Evolutionary conservation across 2,113 vertebrate species (phyloP), one percentile per base, ranked within the genome.

Genomic region (Todiramphus saurophagus): DNA sequence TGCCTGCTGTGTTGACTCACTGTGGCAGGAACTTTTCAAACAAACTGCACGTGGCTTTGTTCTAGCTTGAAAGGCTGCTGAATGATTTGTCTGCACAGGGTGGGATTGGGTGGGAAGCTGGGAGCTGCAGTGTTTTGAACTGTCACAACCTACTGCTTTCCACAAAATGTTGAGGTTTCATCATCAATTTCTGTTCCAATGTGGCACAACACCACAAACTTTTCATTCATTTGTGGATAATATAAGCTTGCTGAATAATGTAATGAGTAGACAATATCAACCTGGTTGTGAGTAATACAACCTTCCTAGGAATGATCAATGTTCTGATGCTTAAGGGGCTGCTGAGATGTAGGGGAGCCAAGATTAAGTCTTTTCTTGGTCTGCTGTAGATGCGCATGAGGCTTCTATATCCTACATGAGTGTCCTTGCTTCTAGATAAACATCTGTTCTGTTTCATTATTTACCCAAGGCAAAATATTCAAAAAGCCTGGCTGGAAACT

Each of bases 81-180:
- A 74, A 56, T 1, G 2, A 56, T 75, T 66, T 0, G 0, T 23
- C 62, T 75, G 53, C 31, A 43, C 33, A 21, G 16, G 6, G 11
- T 39, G 33, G 20, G 35, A 7, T 7, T 50, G 44, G 14, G 51
- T 41, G 13, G 51, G 51, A 43, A 18, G 6, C 25, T 77, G 64
- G 43, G 55, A 94, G 8, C 23, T 69, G 31, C 39, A 69, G 11
- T 55, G 19, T 37, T 44, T 17, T 9, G 25, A 80, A 41, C 33
- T 10, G 9, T 43, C 25, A 30, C 39, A 48, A 23, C 9, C 7
- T 60, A 51, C 28, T 11, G 4, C 55, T 73, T 86, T 13, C 35
- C 76, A 55, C 25, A 51, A 89, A 91, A 80, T 19, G 2, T 8
- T 55, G 48, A 73, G 30, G 15, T 80, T 35, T 72, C 19, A 44